Conservation (phyloP, 2,888 invertebrate genomes). For the Caenorhabditis uteleia region DNA sequence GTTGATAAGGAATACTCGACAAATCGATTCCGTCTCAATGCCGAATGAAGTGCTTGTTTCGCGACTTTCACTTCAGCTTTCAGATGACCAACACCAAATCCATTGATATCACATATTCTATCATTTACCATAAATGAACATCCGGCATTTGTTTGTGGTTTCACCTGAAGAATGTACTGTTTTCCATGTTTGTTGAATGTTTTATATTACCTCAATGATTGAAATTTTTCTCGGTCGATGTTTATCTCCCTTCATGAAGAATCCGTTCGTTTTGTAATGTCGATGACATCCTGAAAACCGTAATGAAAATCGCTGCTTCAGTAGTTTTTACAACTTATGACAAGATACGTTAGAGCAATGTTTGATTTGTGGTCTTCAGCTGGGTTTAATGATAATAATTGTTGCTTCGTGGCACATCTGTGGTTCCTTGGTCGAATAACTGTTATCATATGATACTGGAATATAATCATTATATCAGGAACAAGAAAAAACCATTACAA, state of each 20-base stretch:
- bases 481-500: no score
- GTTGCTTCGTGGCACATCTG: neutral
- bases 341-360: neutral
- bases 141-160: neutral
- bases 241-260: neutral
- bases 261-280: neutral
- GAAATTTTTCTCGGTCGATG: neutral
- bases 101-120: conserved; percentile 1
- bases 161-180: neutral
- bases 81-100: no score
- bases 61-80: no score
- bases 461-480: no score
- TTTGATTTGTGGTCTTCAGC: neutral
- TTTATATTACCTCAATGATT: neutral
- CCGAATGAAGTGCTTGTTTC: no score
- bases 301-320: no score
- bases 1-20: no score
- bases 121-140: neutral
- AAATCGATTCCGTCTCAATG: no score
- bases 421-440: neutral
- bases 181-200: no score
- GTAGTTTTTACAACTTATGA: neutral
- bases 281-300: neutral
- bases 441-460: neutral
- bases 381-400: neutral